Evolutionary conservation across 1,140 invertebrate species (phyloP), one percentile per base, ranked within the genome.

Genomic region (Condylostylus longicornis): DNA sequence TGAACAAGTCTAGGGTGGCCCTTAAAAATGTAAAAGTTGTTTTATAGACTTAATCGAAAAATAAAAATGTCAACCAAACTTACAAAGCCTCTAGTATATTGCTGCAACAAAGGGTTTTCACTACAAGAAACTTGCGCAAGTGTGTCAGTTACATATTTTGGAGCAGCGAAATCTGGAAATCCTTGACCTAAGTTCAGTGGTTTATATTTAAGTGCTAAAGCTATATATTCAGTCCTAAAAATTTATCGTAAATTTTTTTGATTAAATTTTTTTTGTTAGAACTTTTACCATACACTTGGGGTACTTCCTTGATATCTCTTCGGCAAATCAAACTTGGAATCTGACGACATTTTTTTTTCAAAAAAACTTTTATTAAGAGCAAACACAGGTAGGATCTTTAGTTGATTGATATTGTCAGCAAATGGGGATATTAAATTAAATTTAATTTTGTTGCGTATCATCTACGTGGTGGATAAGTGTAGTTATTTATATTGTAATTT

Each of bases 161-260:
- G 90, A 13, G 87, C 75, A 47, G 79, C 71, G 66, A 83, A 94
- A 61, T 98, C 91, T 0, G 94, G 91, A 65, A 98, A 98, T 3
- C 95, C 95, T 72, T 98, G 93, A 0, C 95, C 95, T 22, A 98
- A 69, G 65, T 98, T 98, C 9, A 94, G 57, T 1, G 93, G 88
- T 50, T 96, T 89, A 50, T 88, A 72, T 47, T 96, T 75, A 30
- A 74, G 54, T 17, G 86, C 86, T 29, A 98, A 59, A 41, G 82
- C 74, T 40, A 85, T 88, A 59, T 96, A 97, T 63, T 98, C 93
- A 18, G 93, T 86, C 94, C 91, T 95, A 48, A 43, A 22, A 35
- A 2, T 21, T 22, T 34, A 14, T 15, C 19, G 27, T n/a, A 29
- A 33, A 17, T 23, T 14, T 18, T 33, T 22, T 32, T 8, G 17